Evolutionary conservation across 2,888 invertebrate genomes (phyloP), one percentile per base, ranked within the genome.

Genomic region (Apamea epomidion): DNA sequence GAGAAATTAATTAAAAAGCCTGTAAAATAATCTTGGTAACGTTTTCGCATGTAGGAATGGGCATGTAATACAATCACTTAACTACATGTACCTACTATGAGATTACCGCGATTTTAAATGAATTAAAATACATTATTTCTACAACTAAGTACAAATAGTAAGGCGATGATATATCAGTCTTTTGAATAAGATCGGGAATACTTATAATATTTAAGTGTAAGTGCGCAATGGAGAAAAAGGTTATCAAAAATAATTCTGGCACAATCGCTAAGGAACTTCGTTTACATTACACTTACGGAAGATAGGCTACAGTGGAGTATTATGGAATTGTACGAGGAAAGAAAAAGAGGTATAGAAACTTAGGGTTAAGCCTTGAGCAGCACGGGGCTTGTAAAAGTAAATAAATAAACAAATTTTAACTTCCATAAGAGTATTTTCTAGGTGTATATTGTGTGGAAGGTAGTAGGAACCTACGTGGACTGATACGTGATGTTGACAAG

Each of bases 81-180:
- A 10, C 14, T 70, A 60, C 42, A 48, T 54, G 32, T 68, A 75
- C 48, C 48, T 48, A 48, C 54, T n/a, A n/a, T 76, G 84, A 84
- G 73, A 87, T 83, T 74, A 74, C 18, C 70, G 64, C 29, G 32
- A 60, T 73, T 69, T 71, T 5, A 82, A 16, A 73, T 69, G 8
- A 80, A 42, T 69, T 62, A 37, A 69, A 62, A 72, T 72, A 48
- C n/a, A 64, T 82, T 60, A 16, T 48, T 51, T 72, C 81, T 65
- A 85, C 51, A 68, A 71, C 82, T 88, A 86, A 71, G 54, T 78
- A 82, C 78, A 81, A 73, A 73, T 79, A 68, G 51, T 67, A 77
- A 76, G 62, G 54, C 48, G 65, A 75, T 70, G 58, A 79, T 65
- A 77, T 81, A 32, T 87, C 87, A 87, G 87, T 87, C 87, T 87